These are phyloP conservation scores for Caradrina clavipalpis DNA, from an alignment of 2,888 invertebrate genomes.

Conservation along the genomic window DNA sequence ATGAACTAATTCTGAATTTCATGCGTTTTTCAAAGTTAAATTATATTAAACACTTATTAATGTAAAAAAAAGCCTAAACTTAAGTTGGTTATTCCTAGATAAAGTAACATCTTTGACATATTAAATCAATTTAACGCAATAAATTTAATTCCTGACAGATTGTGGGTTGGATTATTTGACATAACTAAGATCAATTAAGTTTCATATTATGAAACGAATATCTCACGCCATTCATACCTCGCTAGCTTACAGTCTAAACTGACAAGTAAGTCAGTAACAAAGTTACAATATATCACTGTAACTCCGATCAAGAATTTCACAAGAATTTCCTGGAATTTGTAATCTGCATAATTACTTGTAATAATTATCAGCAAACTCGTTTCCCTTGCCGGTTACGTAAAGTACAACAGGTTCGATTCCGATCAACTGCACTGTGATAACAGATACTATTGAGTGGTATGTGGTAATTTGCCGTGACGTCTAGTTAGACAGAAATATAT, in stretches of 20 bases:
- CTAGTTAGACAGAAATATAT: background rate
- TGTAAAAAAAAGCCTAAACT: too few species aligned
- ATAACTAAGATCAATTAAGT: background rate
- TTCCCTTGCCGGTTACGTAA: constrained; percentile 49
- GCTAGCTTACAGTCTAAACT: background rate
- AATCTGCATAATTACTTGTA: constrained; percentile 45
- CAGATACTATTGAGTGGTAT: constrained; percentile 37
- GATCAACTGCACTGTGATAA: constrained; percentile 36
- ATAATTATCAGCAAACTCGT: constrained; percentile 43
- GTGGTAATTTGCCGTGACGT: constrained; percentile 3
- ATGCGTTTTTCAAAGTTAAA: too few species aligned
- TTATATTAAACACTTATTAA: too few species aligned
- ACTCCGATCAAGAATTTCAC: constrained; percentile 38
- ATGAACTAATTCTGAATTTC: too few species aligned
- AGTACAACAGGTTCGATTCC: constrained; percentile 54
- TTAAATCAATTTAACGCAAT: too few species aligned
- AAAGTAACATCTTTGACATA: too few species aligned
- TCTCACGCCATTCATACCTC: constrained; percentile 4
- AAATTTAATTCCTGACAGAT: too few species aligned
- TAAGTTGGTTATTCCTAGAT: too few species aligned
- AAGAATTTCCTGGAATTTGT: constrained; percentile 52
- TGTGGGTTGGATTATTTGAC: too few species aligned
- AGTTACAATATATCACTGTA: constrained; percentile 35
- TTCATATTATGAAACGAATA: background rate
- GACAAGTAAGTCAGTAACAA: background rate